Conservation (phyloP, 64 coral and sea anemone genomes). For the Trachythela sp. region DNA sequence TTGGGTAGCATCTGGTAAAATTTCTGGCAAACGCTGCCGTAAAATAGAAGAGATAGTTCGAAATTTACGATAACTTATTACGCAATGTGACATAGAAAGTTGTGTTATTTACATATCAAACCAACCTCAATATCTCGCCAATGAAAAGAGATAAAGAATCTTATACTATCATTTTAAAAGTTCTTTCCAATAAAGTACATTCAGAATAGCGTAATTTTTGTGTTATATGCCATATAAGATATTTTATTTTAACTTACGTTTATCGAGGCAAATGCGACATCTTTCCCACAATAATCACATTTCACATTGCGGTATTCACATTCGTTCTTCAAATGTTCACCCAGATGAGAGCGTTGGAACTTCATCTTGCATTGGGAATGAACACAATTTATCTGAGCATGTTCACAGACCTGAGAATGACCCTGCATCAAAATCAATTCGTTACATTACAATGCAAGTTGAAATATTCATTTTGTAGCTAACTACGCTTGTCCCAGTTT, state of each 20-base stretch:
- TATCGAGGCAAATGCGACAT: not conserved
- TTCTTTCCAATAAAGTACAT: too few relatives aligned
- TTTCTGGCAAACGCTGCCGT: too few relatives aligned
- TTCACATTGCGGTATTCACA: not conserved
- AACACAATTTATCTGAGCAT: not conserved
- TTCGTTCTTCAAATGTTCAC: not conserved
- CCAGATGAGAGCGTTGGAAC: not conserved
- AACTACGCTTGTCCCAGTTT: not conserved
- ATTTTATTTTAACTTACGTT: not conserved
- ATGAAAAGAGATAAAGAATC: too few relatives aligned
- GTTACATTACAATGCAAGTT: not conserved
- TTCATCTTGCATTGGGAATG: not conserved
- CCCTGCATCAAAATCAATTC: not conserved
- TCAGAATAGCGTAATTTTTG: too few relatives aligned
- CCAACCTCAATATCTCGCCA: too few relatives aligned
- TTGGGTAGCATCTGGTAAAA: too few relatives aligned
- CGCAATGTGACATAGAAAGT: too few relatives aligned
- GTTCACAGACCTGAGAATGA: not conserved
- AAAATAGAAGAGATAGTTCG: too few relatives aligned
- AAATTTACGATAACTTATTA: too few relatives aligned
- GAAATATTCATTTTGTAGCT: not conserved
- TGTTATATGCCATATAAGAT: too few relatives aligned
- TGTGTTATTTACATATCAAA: too few relatives aligned
- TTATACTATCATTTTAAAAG: too few relatives aligned
- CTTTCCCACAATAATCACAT: not conserved